A percentile compares a stretch with the other conserved stretches of the same genome.
phyloP scores from a whole-genome alignment of 2,797 vertebrate genomes.

The Macrochelys suwanniensis region DNA sequence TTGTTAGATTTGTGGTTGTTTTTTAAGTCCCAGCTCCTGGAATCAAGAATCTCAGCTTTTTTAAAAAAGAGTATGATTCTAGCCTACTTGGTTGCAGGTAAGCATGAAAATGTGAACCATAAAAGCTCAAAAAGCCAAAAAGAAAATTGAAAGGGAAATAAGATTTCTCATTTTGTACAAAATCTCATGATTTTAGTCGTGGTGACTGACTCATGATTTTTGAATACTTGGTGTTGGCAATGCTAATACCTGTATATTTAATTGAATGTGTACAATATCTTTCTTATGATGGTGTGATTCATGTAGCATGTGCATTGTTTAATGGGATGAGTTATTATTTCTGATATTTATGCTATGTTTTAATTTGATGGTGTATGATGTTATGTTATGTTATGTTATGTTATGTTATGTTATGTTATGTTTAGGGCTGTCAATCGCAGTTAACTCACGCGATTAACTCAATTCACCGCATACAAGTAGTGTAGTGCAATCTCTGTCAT shows the following conservation, averaged over 20 bases:
- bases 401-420: neutral
- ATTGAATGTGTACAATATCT: neutral
- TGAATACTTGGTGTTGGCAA: neutral
- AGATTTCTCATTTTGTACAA: neutral
- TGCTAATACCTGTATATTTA: neutral
- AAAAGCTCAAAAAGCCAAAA: neutral
- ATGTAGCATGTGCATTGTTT: neutral
- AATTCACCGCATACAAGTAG: too few relatives aligned
- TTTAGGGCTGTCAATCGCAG: too few relatives aligned
- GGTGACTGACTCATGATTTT: neutral
- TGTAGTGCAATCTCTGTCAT: too few relatives aligned
- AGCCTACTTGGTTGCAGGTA: accelerated
- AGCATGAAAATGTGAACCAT: neutral
- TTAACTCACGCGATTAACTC: too few relatives aligned
- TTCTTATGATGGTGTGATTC: neutral
- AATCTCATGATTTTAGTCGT: neutral
- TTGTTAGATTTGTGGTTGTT: accelerated
- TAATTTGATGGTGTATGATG: slow-evolving; percentile 3
- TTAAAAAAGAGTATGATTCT: neutral
- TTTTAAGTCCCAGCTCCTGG: neutral
- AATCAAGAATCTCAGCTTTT: neutral
- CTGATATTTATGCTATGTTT: slow-evolving; percentile 24
- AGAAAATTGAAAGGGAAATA: accelerated
- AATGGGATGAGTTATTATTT: neutral
- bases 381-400: neutral